Base-by-base conservation (phyloP, 1,140 invertebrate genomes). In the Thaumatotibia leucotreta region DNA sequence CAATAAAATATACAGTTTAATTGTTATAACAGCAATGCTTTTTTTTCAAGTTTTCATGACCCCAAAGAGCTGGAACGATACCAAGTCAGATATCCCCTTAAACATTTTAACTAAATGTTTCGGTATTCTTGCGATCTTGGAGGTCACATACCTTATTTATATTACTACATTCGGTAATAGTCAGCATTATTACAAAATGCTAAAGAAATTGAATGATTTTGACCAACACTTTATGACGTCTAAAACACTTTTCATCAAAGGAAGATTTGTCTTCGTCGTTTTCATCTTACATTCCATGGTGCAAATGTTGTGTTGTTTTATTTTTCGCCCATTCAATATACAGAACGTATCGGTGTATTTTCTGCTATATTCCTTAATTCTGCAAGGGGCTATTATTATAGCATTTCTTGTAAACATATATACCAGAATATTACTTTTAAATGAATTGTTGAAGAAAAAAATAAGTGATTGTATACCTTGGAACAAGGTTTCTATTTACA, bases 101-200 rank as follows among this genome's bases (percentile, higher is more conserved):
- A 81, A 80, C 32, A 76, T 82, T 61, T 62, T 86, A 49, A 75
- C 80, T 6, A 84, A 79, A 75, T 65, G 66, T 10, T 82, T 75
- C 29, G 73, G 74, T 0, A 33, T 74, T n/a, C 33, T 76, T 9
- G 72, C 74, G 65, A 76, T 65, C 35, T 61, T 73, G 10, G 83
- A 84, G 77, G 73, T 77, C 2, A 61, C 77, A n/a, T 80, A 79
- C 67, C 69, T 66, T 9, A 64, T 81, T 35, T 76, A 83, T 32
- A 67, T 76, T 10, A 66, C 67, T 10, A 69, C 77, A 11, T 77
- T 84, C 29, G 63, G 64, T 8, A 83, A 84, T 33, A 68, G 66
- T 61, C 20, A 50, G 10, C 22, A 70, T 33, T 83, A 79, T 63
- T 50, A 79, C 0, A 70, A 75, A 50, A 52, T 88, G 4, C 77